Evolutionary conservation across 1,140 invertebrate genomes (phyloP).

Genomic region (Neodiprion fabricii): DNA sequence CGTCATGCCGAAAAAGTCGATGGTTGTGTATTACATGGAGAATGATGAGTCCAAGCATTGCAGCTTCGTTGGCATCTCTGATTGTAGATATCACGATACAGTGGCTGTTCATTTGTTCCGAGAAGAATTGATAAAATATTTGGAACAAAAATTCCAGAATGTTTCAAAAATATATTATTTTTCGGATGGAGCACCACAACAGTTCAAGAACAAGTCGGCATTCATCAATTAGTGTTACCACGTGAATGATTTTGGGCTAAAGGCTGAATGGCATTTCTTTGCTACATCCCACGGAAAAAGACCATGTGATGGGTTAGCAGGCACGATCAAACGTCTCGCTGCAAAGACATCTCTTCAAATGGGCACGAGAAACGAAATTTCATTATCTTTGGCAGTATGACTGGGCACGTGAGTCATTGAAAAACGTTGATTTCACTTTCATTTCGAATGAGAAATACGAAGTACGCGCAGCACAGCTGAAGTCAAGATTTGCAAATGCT

Average conservation of each 20-base stretch:
- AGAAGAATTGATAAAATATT: constrained; percentile 10
- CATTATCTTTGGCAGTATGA: too few relatives aligned
- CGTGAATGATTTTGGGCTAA: constrained; percentile 21
- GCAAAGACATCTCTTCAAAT: constrained; percentile 27
- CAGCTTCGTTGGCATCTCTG: constrained; percentile 20
- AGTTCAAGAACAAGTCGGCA: constrained; percentile 31
- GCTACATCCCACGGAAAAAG: constrained; percentile 40
- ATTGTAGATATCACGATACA: constrained; percentile 30
- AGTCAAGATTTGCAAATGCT: too few relatives aligned
- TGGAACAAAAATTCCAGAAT: constrained; percentile 14
- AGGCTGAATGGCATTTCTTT: constrained; percentile 40
- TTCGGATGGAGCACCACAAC: constrained; percentile 18
- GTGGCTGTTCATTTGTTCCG: constrained; percentile 21
- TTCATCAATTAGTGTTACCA: constrained; percentile 29
- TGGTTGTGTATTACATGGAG: constrained; percentile 28
- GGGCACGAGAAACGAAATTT: not conserved
- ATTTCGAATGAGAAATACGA: too few relatives aligned
- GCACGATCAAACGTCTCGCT: constrained; percentile 27
- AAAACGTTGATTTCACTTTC: too few relatives aligned
- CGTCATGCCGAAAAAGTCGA: constrained; percentile 1
- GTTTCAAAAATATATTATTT: constrained; percentile 24
- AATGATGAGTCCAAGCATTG: constrained; percentile 17
- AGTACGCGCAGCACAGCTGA: too few relatives aligned
- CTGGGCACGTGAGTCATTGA: too few relatives aligned
- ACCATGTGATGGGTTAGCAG: not conserved